Evolutionary conservation across 2,888 invertebrate genomes (phyloP).

Genomic region (Rotaria sp.): DNA sequence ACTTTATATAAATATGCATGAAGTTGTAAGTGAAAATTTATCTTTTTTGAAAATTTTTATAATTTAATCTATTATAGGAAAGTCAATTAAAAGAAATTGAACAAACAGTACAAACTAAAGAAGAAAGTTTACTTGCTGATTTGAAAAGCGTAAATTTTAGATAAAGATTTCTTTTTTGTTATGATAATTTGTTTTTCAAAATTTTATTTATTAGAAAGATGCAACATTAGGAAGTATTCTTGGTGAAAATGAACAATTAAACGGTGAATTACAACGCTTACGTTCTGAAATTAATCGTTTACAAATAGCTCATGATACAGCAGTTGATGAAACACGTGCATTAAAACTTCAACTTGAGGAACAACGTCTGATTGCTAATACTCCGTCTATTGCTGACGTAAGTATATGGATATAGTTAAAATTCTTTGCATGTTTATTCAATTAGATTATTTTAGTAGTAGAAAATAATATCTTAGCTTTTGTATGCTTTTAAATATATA

Average conservation of each 20-base stretch:
- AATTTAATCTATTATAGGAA: neutral
- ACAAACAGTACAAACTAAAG: constrained; percentile 19
- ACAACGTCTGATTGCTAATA: neutral
- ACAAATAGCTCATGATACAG: neutral
- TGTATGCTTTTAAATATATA: neutral
- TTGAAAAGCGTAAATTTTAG: neutral
- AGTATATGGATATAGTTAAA: neutral
- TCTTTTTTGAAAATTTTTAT: no score
- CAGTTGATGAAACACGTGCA: neutral
- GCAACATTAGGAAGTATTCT: neutral
- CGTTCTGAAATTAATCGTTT: neutral
- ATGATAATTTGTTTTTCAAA: no score
- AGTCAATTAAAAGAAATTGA: constrained; percentile 10
- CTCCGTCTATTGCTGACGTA: neutral
- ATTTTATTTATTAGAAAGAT: neutral
- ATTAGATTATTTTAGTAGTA: neutral
- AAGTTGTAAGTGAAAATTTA: neutral
- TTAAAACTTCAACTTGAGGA: neutral
- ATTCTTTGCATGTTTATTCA: neutral
- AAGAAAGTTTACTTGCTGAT: neutral
- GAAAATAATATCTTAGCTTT: neutral
- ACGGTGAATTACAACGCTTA: neutral
- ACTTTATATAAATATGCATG: neutral
- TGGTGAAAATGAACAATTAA: neutral
- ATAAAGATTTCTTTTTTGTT: no score